Evolutionary conservation across 2,113 vertebrate genomes (phyloP).

Genomic region (Brachyhypopomus occidentalis): DNA sequence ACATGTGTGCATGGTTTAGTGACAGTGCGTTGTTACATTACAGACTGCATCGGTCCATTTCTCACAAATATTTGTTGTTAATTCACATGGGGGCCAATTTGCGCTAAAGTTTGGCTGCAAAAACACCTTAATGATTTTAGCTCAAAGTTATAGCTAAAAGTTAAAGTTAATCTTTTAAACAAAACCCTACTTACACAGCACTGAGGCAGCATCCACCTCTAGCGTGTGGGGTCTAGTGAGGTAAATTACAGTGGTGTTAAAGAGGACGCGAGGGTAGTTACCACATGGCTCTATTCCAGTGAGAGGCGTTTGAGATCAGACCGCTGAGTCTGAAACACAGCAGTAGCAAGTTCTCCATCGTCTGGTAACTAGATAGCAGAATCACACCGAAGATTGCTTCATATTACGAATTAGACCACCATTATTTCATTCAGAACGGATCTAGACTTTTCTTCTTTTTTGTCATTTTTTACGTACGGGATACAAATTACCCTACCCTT

Average conservation of each 20-base stretch:
- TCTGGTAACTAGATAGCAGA: not conserved
- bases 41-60: too few species aligned
- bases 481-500: constrained; percentile 62
- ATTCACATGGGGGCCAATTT: too few species aligned
- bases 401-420: constrained; percentile 47
- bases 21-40: too few species aligned
- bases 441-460: constrained; percentile 57
- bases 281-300: constrained; percentile 74
- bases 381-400: too few species aligned
- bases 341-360: constrained; percentile 74
- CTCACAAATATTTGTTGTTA: too few species aligned
- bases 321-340: constrained; percentile 69
- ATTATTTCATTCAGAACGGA: constrained; percentile 56
- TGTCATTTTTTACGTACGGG: constrained; percentile 50
- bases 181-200: not conserved
- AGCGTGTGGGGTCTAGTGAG: constrained; percentile 20
- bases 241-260: constrained; percentile 35
- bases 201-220: not conserved
- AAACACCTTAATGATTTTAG: too few species aligned
- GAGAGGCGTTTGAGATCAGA: constrained; percentile 75
- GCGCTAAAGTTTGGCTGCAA: too few species aligned
- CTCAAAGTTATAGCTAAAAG: constrained; percentile 1
- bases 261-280: constrained; percentile 49
- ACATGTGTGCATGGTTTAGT: too few species aligned
- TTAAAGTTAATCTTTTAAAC: not conserved